Percentiles rank a stretch among this genome's conserved stretches.
Conservation (phyloP, 2,797 vertebrate genomes). For the Pteronotus mesoamericanus region DNA sequence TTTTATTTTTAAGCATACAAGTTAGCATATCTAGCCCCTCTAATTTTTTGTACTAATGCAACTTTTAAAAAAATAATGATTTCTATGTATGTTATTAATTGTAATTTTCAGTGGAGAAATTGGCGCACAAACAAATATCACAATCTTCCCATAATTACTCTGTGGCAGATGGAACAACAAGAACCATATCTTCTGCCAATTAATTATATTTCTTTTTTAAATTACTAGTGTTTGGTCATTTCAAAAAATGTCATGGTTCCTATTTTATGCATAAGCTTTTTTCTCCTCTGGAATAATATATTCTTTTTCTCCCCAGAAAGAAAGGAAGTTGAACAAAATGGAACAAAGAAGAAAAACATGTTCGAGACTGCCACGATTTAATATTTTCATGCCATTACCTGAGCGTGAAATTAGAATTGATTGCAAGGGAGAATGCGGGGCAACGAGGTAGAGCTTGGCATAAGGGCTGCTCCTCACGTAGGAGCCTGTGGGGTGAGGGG, state of each 20-base stretch:
- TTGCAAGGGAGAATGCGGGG: not conserved
- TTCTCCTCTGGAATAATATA: not conserved
- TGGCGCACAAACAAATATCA: not conserved
- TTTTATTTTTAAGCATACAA: slow-evolving; percentile 34
- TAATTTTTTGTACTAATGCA: slow-evolving; percentile 22
- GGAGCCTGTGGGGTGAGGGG: not conserved
- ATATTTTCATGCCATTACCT: not conserved
- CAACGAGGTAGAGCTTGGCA: not conserved
- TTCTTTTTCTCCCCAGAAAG: not conserved
- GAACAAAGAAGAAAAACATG: not conserved
- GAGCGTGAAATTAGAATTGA: not conserved
- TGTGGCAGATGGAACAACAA: slow-evolving; percentile 11
- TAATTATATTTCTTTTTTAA: not conserved
- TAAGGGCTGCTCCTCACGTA: not conserved
- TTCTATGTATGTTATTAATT: slow-evolving; percentile 43
- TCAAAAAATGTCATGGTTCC: slow-evolving; percentile 18
- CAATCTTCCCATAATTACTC: not conserved
- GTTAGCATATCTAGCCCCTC: not conserved
- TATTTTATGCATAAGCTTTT: not conserved
- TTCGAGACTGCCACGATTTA: not conserved
- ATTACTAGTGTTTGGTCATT: not conserved
- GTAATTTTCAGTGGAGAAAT: slow-evolving; percentile 38
- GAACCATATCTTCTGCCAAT: not conserved
- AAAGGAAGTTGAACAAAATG: not conserved
- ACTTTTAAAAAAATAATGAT: not conserved